Evolutionary conservation across 2,797 vertebrate genomes (phyloP).

Genomic region (Tapirus indicus): DNA sequence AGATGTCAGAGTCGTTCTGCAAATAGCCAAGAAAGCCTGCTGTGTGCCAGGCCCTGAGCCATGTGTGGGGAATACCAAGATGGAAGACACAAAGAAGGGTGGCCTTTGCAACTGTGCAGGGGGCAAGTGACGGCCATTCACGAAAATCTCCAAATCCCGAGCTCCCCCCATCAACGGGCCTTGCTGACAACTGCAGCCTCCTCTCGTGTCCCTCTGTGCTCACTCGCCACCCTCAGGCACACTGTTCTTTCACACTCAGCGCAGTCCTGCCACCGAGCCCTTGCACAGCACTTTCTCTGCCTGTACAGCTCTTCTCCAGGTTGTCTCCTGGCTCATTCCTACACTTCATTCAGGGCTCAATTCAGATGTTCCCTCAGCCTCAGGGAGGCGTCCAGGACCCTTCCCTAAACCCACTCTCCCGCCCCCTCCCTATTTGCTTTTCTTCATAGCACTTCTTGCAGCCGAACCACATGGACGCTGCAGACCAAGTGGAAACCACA

Average conservation of each 20-base stretch:
- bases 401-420: rapidly evolving
- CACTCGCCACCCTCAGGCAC: rapidly evolving
- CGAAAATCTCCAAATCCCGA: too few relatives aligned
- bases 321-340: background rate
- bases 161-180: background rate
- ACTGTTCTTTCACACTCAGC: too few relatives aligned
- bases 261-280: background rate
- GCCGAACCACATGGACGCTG: rapidly evolving
- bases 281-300: background rate
- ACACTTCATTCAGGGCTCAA: background rate
- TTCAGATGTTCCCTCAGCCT: background rate
- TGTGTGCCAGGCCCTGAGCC: too few relatives aligned
- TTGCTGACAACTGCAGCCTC: rapidly evolving
- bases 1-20: background rate
- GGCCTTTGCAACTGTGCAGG: rapidly evolving
- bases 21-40: background rate
- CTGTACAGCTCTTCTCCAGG: background rate
- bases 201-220: background rate
- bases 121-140: background rate
- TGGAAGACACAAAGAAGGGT: background rate
- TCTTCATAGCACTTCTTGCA: background rate
- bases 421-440: rapidly evolving
- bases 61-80: too few relatives aligned
- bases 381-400: background rate
- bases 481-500: too few relatives aligned